phyloP scores from a whole-genome alignment of 2,888 invertebrate genomes.

The Sinhomidia bicolor region DNA sequence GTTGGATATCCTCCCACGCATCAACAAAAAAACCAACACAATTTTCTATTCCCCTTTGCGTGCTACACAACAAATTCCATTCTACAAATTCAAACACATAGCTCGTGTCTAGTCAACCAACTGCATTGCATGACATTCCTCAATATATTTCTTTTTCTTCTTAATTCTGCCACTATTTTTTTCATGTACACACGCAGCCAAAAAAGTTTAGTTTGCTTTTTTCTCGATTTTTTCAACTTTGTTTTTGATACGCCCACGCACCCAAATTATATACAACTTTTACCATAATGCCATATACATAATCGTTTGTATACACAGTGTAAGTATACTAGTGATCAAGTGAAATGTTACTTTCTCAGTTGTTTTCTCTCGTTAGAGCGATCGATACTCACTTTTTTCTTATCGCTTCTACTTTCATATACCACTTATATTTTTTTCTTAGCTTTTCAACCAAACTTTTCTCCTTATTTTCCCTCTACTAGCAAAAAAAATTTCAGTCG shows the following conservation, averaged over 20 bases:
- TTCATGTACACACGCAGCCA: background rate
- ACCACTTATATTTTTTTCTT: background rate
- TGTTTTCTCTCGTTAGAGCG: background rate
- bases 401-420: background rate
- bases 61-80: too few species aligned
- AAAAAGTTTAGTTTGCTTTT: background rate
- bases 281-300: too few species aligned
- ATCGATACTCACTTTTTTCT: background rate
- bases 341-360: too few species aligned
- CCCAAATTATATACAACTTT: background rate
- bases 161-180: background rate
- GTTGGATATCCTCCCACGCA: too few species aligned
- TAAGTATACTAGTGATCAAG: background rate
- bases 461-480: background rate
- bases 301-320: background rate
- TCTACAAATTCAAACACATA: too few species aligned
- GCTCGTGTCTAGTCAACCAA: too few species aligned
- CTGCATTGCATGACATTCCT: conserved; percentile 54
- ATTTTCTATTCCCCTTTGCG: too few species aligned
- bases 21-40: too few species aligned
- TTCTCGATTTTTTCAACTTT: background rate
- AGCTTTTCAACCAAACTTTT: too few species aligned
- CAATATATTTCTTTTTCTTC: conserved; percentile 38
- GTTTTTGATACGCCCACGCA: background rate
- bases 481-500: background rate